Evolutionary conservation across 2,888 invertebrate species (phyloP), one percentile per base, ranked within the genome.

Genomic region (Chalcosyrphus nemorum): DNA sequence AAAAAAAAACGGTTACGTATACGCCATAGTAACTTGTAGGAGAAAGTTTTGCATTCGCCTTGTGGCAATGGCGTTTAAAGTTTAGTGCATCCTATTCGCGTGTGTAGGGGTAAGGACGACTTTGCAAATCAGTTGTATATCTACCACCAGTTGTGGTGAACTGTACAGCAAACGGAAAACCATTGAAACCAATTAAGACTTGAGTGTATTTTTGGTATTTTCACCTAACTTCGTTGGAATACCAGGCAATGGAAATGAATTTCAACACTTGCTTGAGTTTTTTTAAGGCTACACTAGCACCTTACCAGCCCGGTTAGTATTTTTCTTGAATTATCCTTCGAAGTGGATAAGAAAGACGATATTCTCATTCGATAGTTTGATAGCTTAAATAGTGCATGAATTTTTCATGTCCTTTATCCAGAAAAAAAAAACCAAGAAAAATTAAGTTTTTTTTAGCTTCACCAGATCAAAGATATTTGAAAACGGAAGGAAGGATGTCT

Each of bases 151-250:
- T 11, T 11, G 9, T 32, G n/a, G 43, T 43, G 45, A 2, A 75
- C 54, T 47, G 21, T 52, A 76, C 50, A 68, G 57, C n/a, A 74
- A 59, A 45, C 76, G 17, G 32, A 19, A 19, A 21, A 38, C 47
- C 47, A 63, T 47, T 68, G 43, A 61, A 68, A 76, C 76, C 68
- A 76, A 76, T 76, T 76, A 76, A 24, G 76, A 59, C 15, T 13
- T n/a, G 52, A 45, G 27, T 72, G 43, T 54, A 54, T 35, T 70
- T 71, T 56, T 59, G 57, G 57, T 50, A 7, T 43, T 71, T 71
- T 65, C 52, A 35, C 61, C 63, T 78, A 59, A 43, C 43, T 59
- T 43, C 17, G 11, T 24, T 47, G 61, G 61, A 19, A 29, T 2
- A 13, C 61, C 45, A n/a, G 43, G 11, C 41, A 59, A 24, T 59